Evolutionary conservation across 2,113 vertebrate genomes (phyloP), one percentile per base, ranked within the genome.

Genomic region (Cinclus mexicanus): DNA sequence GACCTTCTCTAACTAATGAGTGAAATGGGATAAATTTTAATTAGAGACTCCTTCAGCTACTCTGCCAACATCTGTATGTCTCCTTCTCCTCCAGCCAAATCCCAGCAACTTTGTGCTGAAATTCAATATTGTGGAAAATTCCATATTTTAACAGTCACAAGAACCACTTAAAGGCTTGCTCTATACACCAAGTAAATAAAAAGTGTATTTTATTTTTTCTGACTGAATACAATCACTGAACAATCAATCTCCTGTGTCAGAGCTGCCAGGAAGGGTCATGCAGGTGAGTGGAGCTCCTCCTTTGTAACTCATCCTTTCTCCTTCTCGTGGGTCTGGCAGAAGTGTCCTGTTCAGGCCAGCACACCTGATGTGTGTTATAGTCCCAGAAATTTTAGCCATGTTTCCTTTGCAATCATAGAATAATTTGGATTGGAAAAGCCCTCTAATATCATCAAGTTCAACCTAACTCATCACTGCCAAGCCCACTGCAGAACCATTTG

Each of bases 161-260:
- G 26, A 42, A 46, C 47, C 3, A 3, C 18, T 78, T 53, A 37
- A 55, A 69, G 20, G 1, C 37, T 53, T 67, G 8, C 3, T 46
- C 8, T 78, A 24, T 2, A 0, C 1, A 0, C 20, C 33, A 89
- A 47, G 26, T 14, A n/a, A 52, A 52, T 17, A 18, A 82, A 13
- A 70, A 19, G 16, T 46, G 52, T 12, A 24, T 79, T 80, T 47
- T 5, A 6, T 67, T 46, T 89, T 89, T 26, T 63, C 12, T 46
- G 31, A 24, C 13, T 19, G 20, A n/a, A 47, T 35, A 29, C 12
- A 39, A n/a, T 33, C 0, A 0, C 6, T 33, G 65, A 68, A 28
- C 1, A 2, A n/a, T 28, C n/a, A 16, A 0, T 18, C 47, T 57
- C 14, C 35, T 44, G 21, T 26, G 29, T 14, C 1, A 1, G 3